Conservation (phyloP, 2,797 vertebrate genomes). For the Sebastiscus albofasciatus region DNA sequence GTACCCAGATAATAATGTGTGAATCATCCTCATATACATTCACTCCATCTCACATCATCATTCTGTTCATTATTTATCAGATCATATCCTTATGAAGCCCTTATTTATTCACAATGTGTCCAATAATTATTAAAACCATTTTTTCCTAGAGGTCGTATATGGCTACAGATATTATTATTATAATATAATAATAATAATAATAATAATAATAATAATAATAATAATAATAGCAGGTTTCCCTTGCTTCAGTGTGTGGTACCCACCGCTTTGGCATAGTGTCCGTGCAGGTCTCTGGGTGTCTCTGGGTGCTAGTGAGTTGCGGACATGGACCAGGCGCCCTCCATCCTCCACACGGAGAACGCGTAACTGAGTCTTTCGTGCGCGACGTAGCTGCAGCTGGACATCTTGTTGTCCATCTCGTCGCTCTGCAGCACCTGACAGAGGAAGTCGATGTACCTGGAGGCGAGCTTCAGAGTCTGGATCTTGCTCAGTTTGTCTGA, state of each 20-base stretch:
- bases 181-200: too few relatives aligned
- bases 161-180: neutral
- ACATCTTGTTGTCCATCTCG: slow-evolving; percentile 90
- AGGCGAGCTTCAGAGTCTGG: slow-evolving; percentile 88
- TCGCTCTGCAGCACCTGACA: slow-evolving; percentile 89
- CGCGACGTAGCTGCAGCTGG: slow-evolving; percentile 89
- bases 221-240: too few relatives aligned
- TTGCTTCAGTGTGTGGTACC: slow-evolving; percentile 55
- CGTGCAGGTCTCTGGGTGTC: slow-evolving; percentile 39
- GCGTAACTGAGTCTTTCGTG: slow-evolving; percentile 89
- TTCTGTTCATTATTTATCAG: neutral
- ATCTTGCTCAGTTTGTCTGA: slow-evolving; percentile 90
- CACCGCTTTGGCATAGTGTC: slow-evolving; percentile 81
- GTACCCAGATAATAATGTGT: neutral
- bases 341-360: slow-evolving; percentile 90
- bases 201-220: fast-evolving
- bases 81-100: neutral
- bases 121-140: fast-evolving
- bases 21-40: neutral
- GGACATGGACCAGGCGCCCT: slow-evolving; percentile 89
- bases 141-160: neutral
- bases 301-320: slow-evolving; percentile 80
- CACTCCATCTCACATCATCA: neutral
- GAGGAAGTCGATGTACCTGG: slow-evolving; percentile 88
- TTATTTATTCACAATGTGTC: neutral